Conservation (phyloP, 2,113 vertebrate genomes). For the Campylomormyrus numenius region DNA sequence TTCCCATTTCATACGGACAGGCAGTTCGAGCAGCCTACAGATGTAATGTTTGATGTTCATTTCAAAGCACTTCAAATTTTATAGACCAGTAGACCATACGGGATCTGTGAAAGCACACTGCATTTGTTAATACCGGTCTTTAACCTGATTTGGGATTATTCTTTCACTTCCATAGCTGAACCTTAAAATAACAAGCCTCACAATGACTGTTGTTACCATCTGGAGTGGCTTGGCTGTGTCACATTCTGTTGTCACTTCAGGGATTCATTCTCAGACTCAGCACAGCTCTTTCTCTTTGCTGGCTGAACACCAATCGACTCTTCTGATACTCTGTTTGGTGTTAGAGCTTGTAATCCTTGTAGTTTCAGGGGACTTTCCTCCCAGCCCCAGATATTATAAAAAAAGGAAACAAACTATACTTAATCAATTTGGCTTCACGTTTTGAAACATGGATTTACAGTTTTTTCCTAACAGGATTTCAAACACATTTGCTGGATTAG, state of each 20-base stretch:
- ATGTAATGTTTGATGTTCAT: slow-evolving; percentile 1
- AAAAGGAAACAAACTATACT: not conserved
- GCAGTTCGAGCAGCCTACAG: not conserved
- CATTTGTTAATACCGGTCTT: not conserved
- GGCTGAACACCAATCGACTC: not conserved
- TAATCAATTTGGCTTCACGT: not conserved
- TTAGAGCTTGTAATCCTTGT: not conserved
- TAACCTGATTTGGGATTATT: not conserved
- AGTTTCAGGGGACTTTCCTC: not conserved
- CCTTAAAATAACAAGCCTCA: not conserved
- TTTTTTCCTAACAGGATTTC: not conserved
- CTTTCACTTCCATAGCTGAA: not conserved
- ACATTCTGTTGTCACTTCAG: not conserved
- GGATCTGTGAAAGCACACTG: not conserved
- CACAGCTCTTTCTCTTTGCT: not conserved
- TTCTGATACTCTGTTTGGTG: not conserved
- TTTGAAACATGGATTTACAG: not conserved
- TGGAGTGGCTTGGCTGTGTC: not conserved
- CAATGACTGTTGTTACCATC: not conserved
- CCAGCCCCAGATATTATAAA: not conserved
- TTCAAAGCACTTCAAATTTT: not conserved
- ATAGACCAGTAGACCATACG: not conserved
- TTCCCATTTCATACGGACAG: not conserved
- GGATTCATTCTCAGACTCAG: not conserved
- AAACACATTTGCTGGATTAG: not conserved